These are phyloP conservation scores for Boleophthalmus pectinirostris DNA, from an alignment of 2,113 vertebrate genomes.

Conservation along the genomic window DNA sequence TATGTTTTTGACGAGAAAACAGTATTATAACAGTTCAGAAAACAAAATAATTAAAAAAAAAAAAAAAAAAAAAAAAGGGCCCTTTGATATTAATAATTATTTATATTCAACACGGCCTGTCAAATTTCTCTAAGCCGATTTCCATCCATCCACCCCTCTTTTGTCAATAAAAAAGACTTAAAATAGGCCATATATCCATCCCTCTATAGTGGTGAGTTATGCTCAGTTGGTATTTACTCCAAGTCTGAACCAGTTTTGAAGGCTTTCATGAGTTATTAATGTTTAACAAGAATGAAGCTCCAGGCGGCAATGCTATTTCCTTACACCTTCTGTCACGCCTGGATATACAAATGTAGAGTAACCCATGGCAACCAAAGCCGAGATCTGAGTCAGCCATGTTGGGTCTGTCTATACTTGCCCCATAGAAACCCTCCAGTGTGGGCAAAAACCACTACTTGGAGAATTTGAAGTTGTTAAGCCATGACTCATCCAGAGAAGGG, in stretches of 20 bases:
- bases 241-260: constrained; percentile 56
- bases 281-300: constrained; percentile 39
- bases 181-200: no score
- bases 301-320: constrained; percentile 41
- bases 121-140: constrained; percentile 1
- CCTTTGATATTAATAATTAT: not conserved
- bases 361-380: constrained; percentile 32
- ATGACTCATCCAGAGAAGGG: constrained; percentile 9
- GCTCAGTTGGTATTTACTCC: constrained; percentile 30
- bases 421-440: constrained; percentile 16
- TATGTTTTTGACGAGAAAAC: no score
- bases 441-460: not conserved
- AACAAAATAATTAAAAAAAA: no score
- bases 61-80: no score
- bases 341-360: constrained; percentile 52
- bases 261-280: constrained; percentile 44
- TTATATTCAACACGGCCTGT: not conserved
- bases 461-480: not conserved
- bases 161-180: no score
- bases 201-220: constrained; percentile 29
- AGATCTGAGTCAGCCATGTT: constrained; percentile 35
- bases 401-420: constrained; percentile 41
- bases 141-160: not conserved
- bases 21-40: no score
- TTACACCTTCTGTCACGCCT: constrained; percentile 39